Evolutionary conservation across 2,888 invertebrate species (phyloP), one percentile per base, ranked within the genome.

Genomic region (Dicycla oo): DNA sequence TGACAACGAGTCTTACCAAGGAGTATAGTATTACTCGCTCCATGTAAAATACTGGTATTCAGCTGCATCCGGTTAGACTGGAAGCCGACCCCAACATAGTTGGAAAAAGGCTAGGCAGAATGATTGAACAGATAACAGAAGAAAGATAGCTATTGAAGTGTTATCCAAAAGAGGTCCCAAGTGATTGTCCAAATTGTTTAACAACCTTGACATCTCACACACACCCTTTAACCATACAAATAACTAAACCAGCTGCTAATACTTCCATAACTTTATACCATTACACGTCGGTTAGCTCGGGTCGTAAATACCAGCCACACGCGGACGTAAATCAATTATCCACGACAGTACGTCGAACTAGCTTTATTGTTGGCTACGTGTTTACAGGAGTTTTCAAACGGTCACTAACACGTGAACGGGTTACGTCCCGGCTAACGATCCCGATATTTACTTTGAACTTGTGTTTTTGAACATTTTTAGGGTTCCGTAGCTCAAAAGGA

Each of bases 321-420:
- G 80, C 79, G 81, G 73, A 84, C 88, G 84, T 91, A 90, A 91
- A 92, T 92, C 91, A 91, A 92, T 92, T 91, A 92, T 85, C 73
- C 73, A 63, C 85, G 89, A 91, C 89, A 91, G 88, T 91, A 89
- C 85, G 86, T 86, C 81, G 85, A 83, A 84, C 75, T 86, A 85
- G 88, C 89, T 90, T 88, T 87, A 88, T 86, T 85, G 87, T 87
- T 86, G 71, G 75, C 72, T 77, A 80, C 81, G 80, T 74, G 82
- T 85, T 78, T 85, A 77, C 80, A 83, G 70, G 80, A 72, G 60
- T 75, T 85, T 75, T 81, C 67, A 75, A 79, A 80, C 84, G 76
- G 75, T 80, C 81, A 73, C 69, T 51, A 80, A 82, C 78, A 75
- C 61, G 69, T 73, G 81, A 81, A 80, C 60, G 69, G 73, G 80